Conservation (phyloP, 2,888 invertebrate species). For the Perizoma affinitatum region DNA sequence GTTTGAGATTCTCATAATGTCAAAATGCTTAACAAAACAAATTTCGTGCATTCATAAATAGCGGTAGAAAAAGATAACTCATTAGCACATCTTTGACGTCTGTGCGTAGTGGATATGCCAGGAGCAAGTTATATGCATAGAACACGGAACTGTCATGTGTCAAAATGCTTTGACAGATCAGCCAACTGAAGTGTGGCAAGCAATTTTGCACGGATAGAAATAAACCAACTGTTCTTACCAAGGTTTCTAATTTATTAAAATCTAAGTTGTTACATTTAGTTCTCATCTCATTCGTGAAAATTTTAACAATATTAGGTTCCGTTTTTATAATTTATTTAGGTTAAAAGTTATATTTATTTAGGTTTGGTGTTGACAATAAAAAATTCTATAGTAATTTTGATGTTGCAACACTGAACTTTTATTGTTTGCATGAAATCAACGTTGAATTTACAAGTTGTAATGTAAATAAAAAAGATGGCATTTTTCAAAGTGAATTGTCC, state of each 20-base stretch:
- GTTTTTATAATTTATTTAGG: constrained; percentile 17
- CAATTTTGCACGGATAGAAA: constrained; percentile 1
- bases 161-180: constrained; percentile 7
- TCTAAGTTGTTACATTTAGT: neutral
- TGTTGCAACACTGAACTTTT: constrained; percentile 12
- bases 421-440: neutral
- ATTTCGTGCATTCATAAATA: too few species aligned
- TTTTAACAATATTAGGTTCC: constrained; percentile 7
- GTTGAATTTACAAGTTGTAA: constrained; percentile 12
- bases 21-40: too few species aligned
- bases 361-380: constrained; percentile 26
- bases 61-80: too few species aligned
- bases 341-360: constrained; percentile 9
- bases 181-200: neutral
- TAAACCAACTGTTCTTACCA: constrained; percentile 4
- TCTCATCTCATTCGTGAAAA: constrained; percentile 18
- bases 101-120: too few species aligned
- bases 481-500: too few species aligned
- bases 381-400: constrained; percentile 21
- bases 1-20: too few species aligned
- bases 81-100: too few species aligned
- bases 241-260: constrained; percentile 5
- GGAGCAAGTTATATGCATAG: neutral
- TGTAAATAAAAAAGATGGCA: neutral
- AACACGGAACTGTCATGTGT: constrained; percentile 8